phyloP scores from a whole-genome alignment of 2,888 invertebrate species.

The Erebia ligea region DNA sequence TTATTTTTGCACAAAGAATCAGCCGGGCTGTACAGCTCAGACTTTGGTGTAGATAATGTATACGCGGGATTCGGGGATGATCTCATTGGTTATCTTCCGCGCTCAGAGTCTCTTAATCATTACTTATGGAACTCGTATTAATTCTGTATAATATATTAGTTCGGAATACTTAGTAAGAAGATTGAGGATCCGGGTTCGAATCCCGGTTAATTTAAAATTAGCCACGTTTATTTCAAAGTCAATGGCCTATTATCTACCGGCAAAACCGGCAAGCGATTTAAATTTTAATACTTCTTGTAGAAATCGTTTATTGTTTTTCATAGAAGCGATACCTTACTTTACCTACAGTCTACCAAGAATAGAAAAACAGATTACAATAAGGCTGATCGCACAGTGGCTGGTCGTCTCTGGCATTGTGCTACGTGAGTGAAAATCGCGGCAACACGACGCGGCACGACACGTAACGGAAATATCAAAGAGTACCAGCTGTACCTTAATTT shows the following conservation, averaged over 20 bases:
- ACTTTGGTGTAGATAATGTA: too few relatives aligned
- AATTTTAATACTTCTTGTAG: slow-evolving; percentile 10
- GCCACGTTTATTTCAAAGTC: background rate
- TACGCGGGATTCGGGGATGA: too few relatives aligned
- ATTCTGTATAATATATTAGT: too few relatives aligned
- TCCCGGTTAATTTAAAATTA: background rate
- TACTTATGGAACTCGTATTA: too few relatives aligned
- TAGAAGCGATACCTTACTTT: slow-evolving; percentile 5
- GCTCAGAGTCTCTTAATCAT: too few relatives aligned
- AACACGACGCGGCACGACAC: too few relatives aligned
- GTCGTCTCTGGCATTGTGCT: background rate
- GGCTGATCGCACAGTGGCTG: background rate
- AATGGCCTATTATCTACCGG: slow-evolving; percentile 14
- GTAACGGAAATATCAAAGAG: too few relatives aligned
- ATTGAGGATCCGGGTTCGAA: background rate
- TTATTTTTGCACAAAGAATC: too few relatives aligned
- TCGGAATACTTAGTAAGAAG: background rate
- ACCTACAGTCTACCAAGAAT: background rate
- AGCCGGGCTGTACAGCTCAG: too few relatives aligned
- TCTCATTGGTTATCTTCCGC: too few relatives aligned
- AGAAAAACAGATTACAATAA: background rate
- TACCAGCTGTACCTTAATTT: too few relatives aligned
- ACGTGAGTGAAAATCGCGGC: too few relatives aligned
- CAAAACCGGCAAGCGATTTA: background rate
- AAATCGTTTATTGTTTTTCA: slow-evolving; percentile 16